phyloP scores from a whole-genome alignment of 2,113 vertebrate species.

The Chaetodon auriga region DNA sequence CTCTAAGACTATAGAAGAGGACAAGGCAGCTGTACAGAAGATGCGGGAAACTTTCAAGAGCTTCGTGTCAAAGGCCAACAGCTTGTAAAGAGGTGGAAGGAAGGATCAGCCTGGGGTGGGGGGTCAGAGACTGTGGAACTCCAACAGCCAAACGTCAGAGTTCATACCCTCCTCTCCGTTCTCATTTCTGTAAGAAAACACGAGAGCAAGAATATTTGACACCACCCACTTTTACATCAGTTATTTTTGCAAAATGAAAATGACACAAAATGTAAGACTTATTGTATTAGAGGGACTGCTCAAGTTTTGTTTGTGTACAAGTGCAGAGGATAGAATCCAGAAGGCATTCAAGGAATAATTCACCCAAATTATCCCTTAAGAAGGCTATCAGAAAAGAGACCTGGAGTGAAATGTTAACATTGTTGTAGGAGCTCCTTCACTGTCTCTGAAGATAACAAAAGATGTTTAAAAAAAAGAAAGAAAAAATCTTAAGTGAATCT shows the following conservation, averaged over 20 bases:
- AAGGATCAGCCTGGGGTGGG: not conserved
- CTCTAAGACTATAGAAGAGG: constrained; percentile 75
- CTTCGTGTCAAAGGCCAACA: constrained; percentile 65
- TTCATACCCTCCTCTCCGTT: constrained; percentile 78
- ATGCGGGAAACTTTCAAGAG: constrained; percentile 66
- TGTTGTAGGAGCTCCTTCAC: constrained; percentile 99
- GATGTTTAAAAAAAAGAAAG: constrained; percentile 89
- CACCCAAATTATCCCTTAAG: constrained; percentile 74
- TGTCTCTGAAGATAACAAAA: constrained; percentile 96
- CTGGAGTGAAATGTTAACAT: constrained; percentile 95
- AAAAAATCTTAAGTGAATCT: constrained; percentile 99
- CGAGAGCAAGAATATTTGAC: constrained; percentile 87
- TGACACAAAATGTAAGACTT: constrained; percentile 80
- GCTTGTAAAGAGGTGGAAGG: constrained; percentile 18
- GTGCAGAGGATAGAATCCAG: constrained; percentile 90
- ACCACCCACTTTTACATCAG: constrained; percentile 91
- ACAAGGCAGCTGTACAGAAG: constrained; percentile 65
- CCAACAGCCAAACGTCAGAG: constrained; percentile 85
- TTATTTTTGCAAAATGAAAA: constrained; percentile 90
- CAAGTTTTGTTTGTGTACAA: constrained; percentile 90
- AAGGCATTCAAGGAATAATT: constrained; percentile 85
- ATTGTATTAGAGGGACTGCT: constrained; percentile 81
- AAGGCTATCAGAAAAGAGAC: constrained; percentile 80
- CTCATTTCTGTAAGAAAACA: constrained; percentile 86
- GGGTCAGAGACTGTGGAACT: constrained; percentile 19